Conservation (phyloP, 2,888 invertebrate genomes). For the Pemphredon lugubris region DNA sequence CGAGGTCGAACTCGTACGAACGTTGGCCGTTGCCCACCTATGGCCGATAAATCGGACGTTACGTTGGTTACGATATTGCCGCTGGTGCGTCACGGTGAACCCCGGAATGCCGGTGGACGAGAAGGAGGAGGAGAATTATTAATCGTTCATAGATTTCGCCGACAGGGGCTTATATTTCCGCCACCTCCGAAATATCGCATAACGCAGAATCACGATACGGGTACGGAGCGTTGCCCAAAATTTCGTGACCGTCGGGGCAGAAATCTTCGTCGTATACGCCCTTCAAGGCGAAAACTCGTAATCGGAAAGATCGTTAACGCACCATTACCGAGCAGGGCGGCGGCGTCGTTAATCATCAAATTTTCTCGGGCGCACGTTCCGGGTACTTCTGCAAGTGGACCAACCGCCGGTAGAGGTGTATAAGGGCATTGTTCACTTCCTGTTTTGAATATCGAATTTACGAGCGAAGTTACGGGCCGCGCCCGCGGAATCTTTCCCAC, state of each 20-base stretch:
- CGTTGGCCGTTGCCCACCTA: slow-evolving; percentile 20
- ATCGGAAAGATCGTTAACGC: slow-evolving; percentile 32
- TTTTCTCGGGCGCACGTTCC: slow-evolving; percentile 36
- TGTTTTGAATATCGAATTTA: slow-evolving; percentile 78
- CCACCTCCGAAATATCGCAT: no score
- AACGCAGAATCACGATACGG: no score
- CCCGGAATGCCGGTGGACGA: no score
- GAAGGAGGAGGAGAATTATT: not conserved
- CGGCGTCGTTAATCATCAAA: slow-evolving; percentile 51
- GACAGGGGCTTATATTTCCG: no score
- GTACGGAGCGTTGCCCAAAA: no score
- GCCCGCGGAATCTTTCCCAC: slow-evolving; percentile 59
- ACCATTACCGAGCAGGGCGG: slow-evolving; percentile 24
- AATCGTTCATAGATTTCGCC: not conserved
- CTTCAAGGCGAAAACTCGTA: not conserved
- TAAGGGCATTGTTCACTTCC: slow-evolving; percentile 72
- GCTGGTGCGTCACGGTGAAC: not conserved
- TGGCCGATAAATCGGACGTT: slow-evolving; percentile 42
- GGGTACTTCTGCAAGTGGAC: slow-evolving; percentile 38
- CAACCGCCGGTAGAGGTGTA: slow-evolving; percentile 43
- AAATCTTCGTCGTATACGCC: not conserved
- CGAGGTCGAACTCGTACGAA: slow-evolving; percentile 22
- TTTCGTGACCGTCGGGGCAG: no score
- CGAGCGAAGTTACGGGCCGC: slow-evolving; percentile 70
- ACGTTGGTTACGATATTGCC: not conserved